Evolutionary conservation across 2,888 invertebrate genomes (phyloP).

Genomic region (Rhagonycha fulva): DNA sequence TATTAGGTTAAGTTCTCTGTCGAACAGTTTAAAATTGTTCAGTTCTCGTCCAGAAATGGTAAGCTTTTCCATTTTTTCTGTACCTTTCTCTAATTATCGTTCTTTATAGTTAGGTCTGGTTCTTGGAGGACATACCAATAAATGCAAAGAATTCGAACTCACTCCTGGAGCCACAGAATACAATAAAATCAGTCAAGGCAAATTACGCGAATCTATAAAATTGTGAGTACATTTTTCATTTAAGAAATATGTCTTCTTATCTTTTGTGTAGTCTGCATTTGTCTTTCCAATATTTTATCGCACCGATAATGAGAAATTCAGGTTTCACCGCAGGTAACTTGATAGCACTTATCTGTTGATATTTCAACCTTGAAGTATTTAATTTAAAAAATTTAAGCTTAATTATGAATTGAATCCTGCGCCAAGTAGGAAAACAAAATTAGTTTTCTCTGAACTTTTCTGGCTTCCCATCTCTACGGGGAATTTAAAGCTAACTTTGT

Average conservation of each 20-base stretch:
- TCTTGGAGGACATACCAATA: constrained; percentile 58
- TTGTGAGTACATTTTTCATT: constrained; percentile 55
- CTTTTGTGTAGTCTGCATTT: background rate
- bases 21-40: constrained; percentile 33
- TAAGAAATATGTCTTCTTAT: background rate
- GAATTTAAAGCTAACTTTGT: too few species aligned
- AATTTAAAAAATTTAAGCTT: background rate
- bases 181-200: constrained; percentile 56
- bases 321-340: background rate
- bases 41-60: constrained; percentile 36
- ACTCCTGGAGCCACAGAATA: constrained; percentile 58
- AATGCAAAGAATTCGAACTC: constrained; percentile 53
- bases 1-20: constrained; percentile 44
- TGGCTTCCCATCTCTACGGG: too few species aligned
- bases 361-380: background rate
- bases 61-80: constrained; percentile 7
- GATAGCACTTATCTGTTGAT: background rate
- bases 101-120: constrained; percentile 55
- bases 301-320: background rate
- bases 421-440: too few species aligned
- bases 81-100: constrained; percentile 1
- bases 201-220: constrained; percentile 55
- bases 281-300: background rate
- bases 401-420: too few species aligned
- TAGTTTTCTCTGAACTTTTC: too few species aligned